Evolutionary conservation across 2,797 vertebrate genomes (phyloP).

Genomic region (Enteromius treurensis): DNA sequence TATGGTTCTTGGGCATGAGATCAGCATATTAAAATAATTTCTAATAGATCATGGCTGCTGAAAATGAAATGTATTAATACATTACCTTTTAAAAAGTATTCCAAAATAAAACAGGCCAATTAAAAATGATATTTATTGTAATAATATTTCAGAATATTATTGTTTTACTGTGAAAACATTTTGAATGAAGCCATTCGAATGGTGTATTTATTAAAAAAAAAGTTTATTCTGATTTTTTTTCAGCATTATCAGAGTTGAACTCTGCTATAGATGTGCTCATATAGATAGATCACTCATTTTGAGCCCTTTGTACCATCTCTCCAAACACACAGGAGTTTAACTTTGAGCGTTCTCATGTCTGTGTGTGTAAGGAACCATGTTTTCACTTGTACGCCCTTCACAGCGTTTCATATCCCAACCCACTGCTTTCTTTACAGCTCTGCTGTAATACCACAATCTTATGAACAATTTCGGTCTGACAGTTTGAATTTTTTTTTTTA

Average conservation of each 20-base stretch:
- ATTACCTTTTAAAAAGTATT: not conserved
- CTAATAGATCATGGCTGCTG: not conserved
- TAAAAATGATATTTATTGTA: not conserved
- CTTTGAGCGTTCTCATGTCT: constrained; percentile 7
- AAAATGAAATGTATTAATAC: not conserved
- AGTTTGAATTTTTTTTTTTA: constrained; percentile 68
- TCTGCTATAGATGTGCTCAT: not conserved
- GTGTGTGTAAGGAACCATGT: constrained; percentile 18
- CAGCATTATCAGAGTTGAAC: not conserved
- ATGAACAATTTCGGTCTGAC: constrained; percentile 69
- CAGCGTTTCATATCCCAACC: constrained; percentile 15
- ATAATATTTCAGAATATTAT: not conserved
- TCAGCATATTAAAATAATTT: not conserved
- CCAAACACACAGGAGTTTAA: constrained; percentile 31
- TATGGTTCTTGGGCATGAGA: not conserved
- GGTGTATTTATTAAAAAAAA: not conserved
- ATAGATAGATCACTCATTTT: not conserved
- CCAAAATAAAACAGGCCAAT: not conserved
- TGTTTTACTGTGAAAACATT: not conserved
- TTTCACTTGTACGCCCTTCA: constrained; percentile 1
- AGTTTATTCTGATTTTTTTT: not conserved
- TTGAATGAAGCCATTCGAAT: not conserved
- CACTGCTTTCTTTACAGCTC: constrained; percentile 44
- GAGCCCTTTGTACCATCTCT: not conserved
- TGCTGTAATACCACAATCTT: constrained; percentile 53